These are phyloP conservation scores for Drosophila kanekoi DNA, from an alignment of 2,888 invertebrate genomes.

Conservation along the genomic window DNA sequence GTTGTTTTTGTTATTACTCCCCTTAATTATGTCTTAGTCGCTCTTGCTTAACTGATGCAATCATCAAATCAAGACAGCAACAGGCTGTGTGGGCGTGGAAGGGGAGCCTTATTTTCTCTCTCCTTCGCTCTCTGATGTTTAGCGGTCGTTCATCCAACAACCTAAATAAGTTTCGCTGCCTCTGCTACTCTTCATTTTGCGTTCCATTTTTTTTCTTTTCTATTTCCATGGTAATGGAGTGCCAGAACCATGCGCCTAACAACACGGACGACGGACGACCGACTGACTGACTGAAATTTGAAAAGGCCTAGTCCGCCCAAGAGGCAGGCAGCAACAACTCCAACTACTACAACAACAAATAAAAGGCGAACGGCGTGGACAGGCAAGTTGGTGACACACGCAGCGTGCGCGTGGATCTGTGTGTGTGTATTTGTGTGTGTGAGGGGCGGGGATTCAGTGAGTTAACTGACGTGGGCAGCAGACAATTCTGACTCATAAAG, in stretches of 20 bases:
- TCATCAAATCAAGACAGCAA: constrained; percentile 28
- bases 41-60: constrained; percentile 24
- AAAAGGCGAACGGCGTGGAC: constrained; percentile 58
- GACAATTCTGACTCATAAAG: constrained; percentile 9
- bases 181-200: constrained; percentile 23
- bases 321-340: constrained; percentile 17
- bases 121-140: constrained; percentile 25
- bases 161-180: constrained; percentile 71
- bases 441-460: not conserved
- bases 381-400: constrained; percentile 41
- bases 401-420: not conserved
- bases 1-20: constrained; percentile 23
- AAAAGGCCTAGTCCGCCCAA: constrained; percentile 50
- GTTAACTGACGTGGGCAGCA: constrained; percentile 17
- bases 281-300: constrained; percentile 53
- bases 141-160: constrained; percentile 73
- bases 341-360: constrained; percentile 16
- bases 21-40: constrained; percentile 57
- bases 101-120: not conserved
- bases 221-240: constrained; percentile 62
- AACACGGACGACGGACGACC: constrained; percentile 23
- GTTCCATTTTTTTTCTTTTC: constrained; percentile 22
- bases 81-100: not conserved
- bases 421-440: constrained; percentile 3
- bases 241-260: constrained; percentile 37